Evolutionary conservation across 2,888 invertebrate genomes (phyloP).

Genomic region (Nineta flava): DNA sequence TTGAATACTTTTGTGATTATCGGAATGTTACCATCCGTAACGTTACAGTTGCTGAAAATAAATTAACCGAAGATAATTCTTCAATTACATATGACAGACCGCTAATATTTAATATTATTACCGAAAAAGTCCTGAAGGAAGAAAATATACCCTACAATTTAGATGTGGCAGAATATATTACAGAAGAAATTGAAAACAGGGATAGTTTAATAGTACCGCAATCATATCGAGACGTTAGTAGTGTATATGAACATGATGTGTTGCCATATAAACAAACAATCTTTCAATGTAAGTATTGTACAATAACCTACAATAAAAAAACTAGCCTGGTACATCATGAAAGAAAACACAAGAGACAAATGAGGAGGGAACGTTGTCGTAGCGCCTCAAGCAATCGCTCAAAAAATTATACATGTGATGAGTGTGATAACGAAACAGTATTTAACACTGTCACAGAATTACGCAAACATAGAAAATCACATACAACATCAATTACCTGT

Average conservation of each 20-base stretch:
- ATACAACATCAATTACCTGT: background rate
- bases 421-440: background rate
- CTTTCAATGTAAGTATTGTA: background rate
- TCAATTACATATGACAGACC: background rate
- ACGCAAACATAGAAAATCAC: background rate
- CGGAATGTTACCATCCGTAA: background rate
- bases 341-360: background rate
- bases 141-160: background rate
- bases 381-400: background rate
- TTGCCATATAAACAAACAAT: background rate
- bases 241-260: background rate
- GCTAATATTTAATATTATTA: background rate
- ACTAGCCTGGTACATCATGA: background rate
- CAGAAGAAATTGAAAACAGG: background rate
- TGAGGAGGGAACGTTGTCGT: background rate
- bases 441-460: background rate
- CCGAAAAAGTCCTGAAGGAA: background rate
- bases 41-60: background rate
- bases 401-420: background rate
- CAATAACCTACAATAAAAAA: background rate
- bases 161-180: no score
- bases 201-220: background rate
- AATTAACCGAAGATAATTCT: background rate
- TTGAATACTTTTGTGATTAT: no score
- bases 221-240: background rate